A percentile compares a stretch with the other conserved stretches of the same genome.
Evolutionary conservation across 2,113 vertebrate genomes (phyloP).

Genomic region (Dasyprocta punctata): DNA sequence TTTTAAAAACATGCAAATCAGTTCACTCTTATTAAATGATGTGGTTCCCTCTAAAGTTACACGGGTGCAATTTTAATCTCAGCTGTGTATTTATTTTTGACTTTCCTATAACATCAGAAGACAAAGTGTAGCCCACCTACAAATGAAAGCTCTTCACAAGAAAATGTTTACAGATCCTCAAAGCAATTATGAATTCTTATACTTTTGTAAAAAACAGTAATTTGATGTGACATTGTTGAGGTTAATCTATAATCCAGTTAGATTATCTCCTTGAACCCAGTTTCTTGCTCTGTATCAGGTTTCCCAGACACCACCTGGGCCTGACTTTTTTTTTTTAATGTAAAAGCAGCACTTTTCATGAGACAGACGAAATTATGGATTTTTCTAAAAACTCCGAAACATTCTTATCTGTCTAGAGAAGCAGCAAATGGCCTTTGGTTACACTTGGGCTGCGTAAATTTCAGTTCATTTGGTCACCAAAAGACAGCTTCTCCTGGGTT

Average conservation of each 20-base stretch:
- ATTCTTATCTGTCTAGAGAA: background rate
- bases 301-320: background rate
- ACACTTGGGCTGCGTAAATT: background rate
- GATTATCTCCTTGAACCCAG: background rate
- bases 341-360: constrained; percentile 24
- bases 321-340: background rate
- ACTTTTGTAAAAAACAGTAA: constrained; percentile 22
- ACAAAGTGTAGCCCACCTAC: too few species aligned
- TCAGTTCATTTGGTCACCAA: background rate
- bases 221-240: constrained; percentile 32
- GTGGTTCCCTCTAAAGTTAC: background rate
- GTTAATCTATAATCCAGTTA: background rate
- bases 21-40: background rate
- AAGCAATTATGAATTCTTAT: constrained; percentile 5
- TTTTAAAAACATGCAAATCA: constrained; percentile 55
- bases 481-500: background rate
- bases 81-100: constrained; percentile 25
- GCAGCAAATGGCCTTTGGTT: background rate
- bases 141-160: background rate
- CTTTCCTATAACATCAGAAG: background rate
- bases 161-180: background rate
- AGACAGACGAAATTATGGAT: constrained; percentile 25
- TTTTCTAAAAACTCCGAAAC: constrained; percentile 45
- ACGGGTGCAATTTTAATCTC: constrained; percentile 38
- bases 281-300: background rate